phyloP scores from a whole-genome alignment of 2,888 invertebrate genomes.

The Perdita meconis region DNA sequence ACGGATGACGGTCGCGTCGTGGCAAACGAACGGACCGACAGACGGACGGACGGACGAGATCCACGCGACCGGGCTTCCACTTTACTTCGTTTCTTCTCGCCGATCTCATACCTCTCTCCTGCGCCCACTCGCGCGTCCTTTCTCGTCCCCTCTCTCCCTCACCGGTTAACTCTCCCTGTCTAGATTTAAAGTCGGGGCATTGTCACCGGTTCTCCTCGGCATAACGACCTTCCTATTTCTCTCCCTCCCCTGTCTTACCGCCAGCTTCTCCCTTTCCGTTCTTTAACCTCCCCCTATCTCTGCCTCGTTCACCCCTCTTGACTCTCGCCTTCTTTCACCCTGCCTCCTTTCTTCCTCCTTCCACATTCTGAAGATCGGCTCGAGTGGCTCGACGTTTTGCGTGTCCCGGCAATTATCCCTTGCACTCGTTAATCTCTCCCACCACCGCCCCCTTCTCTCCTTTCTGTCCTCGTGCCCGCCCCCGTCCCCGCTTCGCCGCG shows the following conservation, averaged over 20 bases:
- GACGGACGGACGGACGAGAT: constrained; percentile 32
- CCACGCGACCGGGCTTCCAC: constrained; percentile 44
- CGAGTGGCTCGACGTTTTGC: constrained; percentile 76
- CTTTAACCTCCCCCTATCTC: constrained; percentile 12
- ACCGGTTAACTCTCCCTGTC: constrained; percentile 12
- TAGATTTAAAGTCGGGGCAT: constrained; percentile 67
- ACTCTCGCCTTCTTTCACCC: constrained; percentile 65
- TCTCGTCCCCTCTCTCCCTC: constrained; percentile 16
- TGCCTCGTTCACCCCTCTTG: constrained; percentile 58
- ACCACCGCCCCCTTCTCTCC: constrained; percentile 9
- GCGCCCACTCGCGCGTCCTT: not conserved
- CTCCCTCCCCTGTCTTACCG: not conserved
- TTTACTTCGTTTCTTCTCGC: constrained; percentile 27
- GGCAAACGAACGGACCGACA: constrained; percentile 39
- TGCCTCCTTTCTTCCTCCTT: constrained; percentile 60
- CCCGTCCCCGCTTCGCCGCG: not conserved
- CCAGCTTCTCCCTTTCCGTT: constrained; percentile 29
- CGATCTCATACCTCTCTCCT: constrained; percentile 13
- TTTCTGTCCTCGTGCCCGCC: not conserved
- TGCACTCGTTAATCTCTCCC: constrained; percentile 71
- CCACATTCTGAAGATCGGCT: constrained; percentile 76
- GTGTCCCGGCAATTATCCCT: constrained; percentile 79
- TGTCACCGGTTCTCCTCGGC: constrained; percentile 68
- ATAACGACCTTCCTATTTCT: constrained; percentile 65
- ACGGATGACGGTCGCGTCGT: constrained; percentile 41